Conservation (phyloP, 2,797 vertebrate genomes). For the Bovichtus diacanthus region DNA sequence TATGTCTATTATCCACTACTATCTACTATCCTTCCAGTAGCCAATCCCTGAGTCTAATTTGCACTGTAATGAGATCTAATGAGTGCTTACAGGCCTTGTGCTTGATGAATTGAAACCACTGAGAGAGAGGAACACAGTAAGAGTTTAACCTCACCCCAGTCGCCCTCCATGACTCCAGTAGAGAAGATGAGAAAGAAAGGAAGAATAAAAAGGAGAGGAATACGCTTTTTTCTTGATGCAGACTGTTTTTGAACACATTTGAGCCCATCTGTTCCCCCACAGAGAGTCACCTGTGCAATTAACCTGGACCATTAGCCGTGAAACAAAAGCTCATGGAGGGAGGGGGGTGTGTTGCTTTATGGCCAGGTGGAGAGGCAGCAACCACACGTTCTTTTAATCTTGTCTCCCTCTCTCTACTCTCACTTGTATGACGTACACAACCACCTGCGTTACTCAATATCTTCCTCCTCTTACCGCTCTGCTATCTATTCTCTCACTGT, state of each 20-base stretch:
- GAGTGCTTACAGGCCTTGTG: slow-evolving; percentile 72
- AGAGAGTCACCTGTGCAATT: slow-evolving; percentile 87
- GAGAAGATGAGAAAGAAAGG: slow-evolving; percentile 53
- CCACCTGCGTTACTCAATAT: slow-evolving; percentile 64
- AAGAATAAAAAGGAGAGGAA: slow-evolving; percentile 34
- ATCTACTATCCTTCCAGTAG: slow-evolving; percentile 45
- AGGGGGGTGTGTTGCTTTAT: slow-evolving; percentile 45
- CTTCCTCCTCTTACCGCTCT: slow-evolving; percentile 20
- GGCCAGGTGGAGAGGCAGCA: slow-evolving; percentile 75
- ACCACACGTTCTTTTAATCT: slow-evolving; percentile 71
- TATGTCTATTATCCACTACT: slow-evolving; percentile 52
- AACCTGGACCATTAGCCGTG: slow-evolving; percentile 82
- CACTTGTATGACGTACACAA: slow-evolving; percentile 39
- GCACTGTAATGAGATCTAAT: slow-evolving; percentile 81
- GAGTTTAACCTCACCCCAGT: slow-evolving; percentile 67
- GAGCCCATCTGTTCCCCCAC: slow-evolving; percentile 83
- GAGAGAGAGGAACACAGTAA: slow-evolving; percentile 47
- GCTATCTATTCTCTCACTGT: slow-evolving; percentile 43
- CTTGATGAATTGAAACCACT: slow-evolving; percentile 75
- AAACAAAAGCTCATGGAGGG: slow-evolving; percentile 76
- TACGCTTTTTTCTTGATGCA: slow-evolving; percentile 46
- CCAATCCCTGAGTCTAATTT: slow-evolving; percentile 77
- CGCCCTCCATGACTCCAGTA: slow-evolving; percentile 43
- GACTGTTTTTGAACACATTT: slow-evolving; percentile 85
- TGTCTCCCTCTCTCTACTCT: slow-evolving; percentile 38